Conservation (phyloP, 2,888 invertebrate genomes). For the Slavum lentiscoides region DNA sequence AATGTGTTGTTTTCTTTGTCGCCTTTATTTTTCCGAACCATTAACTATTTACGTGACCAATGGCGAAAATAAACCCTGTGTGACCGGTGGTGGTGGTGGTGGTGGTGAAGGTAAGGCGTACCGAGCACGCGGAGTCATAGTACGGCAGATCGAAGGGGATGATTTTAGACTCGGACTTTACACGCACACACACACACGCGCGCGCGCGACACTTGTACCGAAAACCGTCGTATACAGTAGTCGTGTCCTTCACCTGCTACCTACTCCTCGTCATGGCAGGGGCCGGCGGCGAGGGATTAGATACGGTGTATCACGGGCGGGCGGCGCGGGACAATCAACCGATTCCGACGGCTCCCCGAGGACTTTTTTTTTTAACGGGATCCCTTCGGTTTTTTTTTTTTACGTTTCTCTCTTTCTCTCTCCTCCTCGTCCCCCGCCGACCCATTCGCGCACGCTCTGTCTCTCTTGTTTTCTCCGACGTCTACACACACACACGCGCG, state of each 20-base stretch:
- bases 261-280: not conserved
- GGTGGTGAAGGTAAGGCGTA: not conserved
- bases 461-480: not conserved
- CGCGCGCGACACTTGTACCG: slow-evolving; percentile 43
- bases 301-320: slow-evolving; percentile 33
- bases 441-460: not conserved
- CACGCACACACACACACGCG: not conserved
- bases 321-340: slow-evolving; percentile 50
- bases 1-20: slow-evolving; percentile 53
- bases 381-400: slow-evolving; percentile 50
- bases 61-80: slow-evolving; percentile 48
- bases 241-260: not conserved
- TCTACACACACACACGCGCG: not conserved
- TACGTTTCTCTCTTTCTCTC: slow-evolving; percentile 22
- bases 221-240: slow-evolving; percentile 39
- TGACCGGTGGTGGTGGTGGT: not conserved
- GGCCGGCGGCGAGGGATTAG: slow-evolving; percentile 49
- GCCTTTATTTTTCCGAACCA: slow-evolving; percentile 53
- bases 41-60: slow-evolving; percentile 53
- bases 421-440: not conserved
- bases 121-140: not conserved
- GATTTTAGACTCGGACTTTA: slow-evolving; percentile 45
- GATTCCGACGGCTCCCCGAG: slow-evolving; percentile 53
- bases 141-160: slow-evolving; percentile 46
- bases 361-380: slow-evolving; percentile 52